A percentile compares a stretch with the other conserved stretches of the same genome.
phyloP scores from a whole-genome alignment of 2,888 invertebrate species.

The Pheosia tremula region DNA sequence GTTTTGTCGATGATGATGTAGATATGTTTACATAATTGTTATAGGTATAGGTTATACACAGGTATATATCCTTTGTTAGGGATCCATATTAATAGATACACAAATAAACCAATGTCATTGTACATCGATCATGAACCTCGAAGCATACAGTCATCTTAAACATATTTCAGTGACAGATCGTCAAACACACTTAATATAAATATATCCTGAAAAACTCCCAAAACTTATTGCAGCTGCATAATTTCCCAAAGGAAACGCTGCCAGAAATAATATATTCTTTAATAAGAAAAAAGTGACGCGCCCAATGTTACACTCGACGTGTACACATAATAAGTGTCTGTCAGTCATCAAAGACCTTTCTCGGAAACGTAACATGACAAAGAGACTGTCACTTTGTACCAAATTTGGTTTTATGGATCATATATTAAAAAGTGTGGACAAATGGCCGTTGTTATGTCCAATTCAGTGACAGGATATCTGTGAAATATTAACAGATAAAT shows the following conservation, averaged over 20 bases:
- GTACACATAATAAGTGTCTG: constrained; percentile 44
- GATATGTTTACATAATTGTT: no score
- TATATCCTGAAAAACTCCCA: neutral
- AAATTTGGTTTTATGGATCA: constrained; percentile 6
- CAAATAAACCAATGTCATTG: no score
- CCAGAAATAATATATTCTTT: constrained; percentile 13
- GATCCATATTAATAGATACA: no score
- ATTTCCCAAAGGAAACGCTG: constrained; percentile 6
- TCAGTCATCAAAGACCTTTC: constrained; percentile 29
- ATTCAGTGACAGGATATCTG: no score
- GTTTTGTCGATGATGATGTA: no score
- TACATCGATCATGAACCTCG: neutral
- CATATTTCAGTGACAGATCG: constrained; percentile 19
- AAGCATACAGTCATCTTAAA: constrained; percentile 7
- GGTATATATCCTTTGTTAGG: no score
- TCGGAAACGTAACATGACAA: constrained; percentile 18
- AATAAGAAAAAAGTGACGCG: constrained; percentile 32
- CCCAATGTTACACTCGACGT: constrained; percentile 35
- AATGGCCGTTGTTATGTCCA: neutral
- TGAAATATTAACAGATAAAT: no score
- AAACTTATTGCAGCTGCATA: constrained; percentile 1
- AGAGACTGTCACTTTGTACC: constrained; percentile 13
- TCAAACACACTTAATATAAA: neutral
- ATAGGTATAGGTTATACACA: no score
- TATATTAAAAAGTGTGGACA: neutral